These are phyloP conservation scores for Camptogramma bilineatum DNA, from an alignment of 2,888 invertebrate genomes.

Conservation along the genomic window DNA sequence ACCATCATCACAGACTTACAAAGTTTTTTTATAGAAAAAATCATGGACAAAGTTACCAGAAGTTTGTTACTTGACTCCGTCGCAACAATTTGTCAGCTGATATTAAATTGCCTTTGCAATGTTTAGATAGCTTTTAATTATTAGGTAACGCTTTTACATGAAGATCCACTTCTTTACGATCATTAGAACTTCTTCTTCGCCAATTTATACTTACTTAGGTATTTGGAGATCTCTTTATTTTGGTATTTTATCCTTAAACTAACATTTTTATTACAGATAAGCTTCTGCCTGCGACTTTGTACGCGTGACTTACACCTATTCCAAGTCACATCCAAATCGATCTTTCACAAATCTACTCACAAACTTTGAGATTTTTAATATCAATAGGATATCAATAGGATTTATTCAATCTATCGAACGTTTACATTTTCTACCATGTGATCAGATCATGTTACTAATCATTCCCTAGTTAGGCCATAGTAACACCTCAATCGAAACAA, in stretches of 20 bases:
- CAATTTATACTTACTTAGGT: not conserved
- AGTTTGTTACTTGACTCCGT: slow-evolving; percentile 3
- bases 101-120: slow-evolving; percentile 8
- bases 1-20: not conserved
- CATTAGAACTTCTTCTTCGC: not conserved
- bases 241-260: not conserved
- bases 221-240: not conserved
- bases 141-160: slow-evolving; percentile 1
- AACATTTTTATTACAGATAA: not conserved
- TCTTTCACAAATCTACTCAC: too few species aligned
- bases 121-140: slow-evolving; percentile 10
- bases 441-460: too few species aligned
- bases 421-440: too few species aligned
- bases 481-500: slow-evolving; percentile 1
- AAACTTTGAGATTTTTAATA: too few species aligned
- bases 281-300: too few species aligned
- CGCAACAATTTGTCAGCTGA: slow-evolving; percentile 8
- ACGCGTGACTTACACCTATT: too few species aligned
- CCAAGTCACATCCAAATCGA: too few species aligned
- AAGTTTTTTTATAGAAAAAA: slow-evolving; percentile 1
- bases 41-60: slow-evolving; percentile 7
- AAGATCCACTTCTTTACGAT: not conserved
- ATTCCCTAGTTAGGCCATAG: not conserved
- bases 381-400: too few species aligned
- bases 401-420: too few species aligned